Evolutionary conservation across 1,140 invertebrate genomes (phyloP), one percentile per base, ranked within the genome.

Genomic region (Scylla paramamosain): DNA sequence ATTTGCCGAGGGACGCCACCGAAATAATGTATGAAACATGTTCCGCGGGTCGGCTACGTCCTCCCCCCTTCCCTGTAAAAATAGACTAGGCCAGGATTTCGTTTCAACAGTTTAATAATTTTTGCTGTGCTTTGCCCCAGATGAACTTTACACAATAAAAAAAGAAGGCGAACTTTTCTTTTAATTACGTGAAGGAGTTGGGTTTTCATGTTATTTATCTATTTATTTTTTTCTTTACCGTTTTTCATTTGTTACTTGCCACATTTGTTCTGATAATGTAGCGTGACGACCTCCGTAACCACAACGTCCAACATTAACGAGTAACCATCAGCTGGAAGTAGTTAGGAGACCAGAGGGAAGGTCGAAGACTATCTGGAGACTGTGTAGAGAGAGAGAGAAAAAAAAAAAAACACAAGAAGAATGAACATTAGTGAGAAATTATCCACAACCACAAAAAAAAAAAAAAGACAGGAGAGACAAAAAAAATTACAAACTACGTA

Each of bases 1-100:
- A 77, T 77, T 77, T 77, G 67, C 67, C 67, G 67, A 77, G 67
- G 67, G 67, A 77, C 67, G 25, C 25, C 67, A 77, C 67, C 67
- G 25, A 77, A 77, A 77, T 77, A n/a, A 77, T 77, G 67, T 77
- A 77, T 77, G 67, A 77, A 77, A 77, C 67, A 77, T 77, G 67
- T 25, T 77, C 67, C 67, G 67, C 67, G 20, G 67, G 67, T 77
- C 20, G 16, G 67, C 67, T 77, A 6, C 0, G 25, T 20, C 67
- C n/a, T 77, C 67, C 67, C 67, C 67, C 67, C 25, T n/a, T 20
- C 4, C 67, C 67, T 77, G 67, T 77, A 77, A 77, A 77, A 77
- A 77, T 77, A 77, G 67, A 77, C 67, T 77, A 12, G 67, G 12
- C 67, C 25, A 77, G n/a, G 67, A 77, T 77, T 77, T 77, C 67